These are phyloP conservation scores for Cyclargus thomasi DNA, from an alignment of 1,140 invertebrate species.

Conservation along the genomic window DNA sequence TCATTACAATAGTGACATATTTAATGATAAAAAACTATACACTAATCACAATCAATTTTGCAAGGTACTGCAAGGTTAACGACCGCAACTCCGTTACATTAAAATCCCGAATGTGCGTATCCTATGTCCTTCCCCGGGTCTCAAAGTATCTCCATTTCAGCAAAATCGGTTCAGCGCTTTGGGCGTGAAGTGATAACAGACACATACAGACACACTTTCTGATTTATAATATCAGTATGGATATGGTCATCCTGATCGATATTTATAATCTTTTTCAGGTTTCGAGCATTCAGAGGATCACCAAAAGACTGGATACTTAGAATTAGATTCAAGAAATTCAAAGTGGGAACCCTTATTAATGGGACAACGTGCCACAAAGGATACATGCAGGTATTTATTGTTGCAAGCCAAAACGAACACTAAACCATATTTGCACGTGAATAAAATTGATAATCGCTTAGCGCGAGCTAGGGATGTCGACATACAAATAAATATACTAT, in stretches of 20 bases:
- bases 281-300: conserved; percentile 87
- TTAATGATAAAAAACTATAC: too few species aligned
- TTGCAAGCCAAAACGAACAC: conserved; percentile 26
- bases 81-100: too few species aligned
- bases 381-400: conserved; percentile 84
- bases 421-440: neutral
- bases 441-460: neutral
- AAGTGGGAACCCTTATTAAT: conserved; percentile 90
- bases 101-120: too few species aligned
- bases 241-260: neutral
- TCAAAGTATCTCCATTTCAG: too few species aligned
- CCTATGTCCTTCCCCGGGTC: too few species aligned
- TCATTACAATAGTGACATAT: too few species aligned
- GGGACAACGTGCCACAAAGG: conserved; percentile 90
- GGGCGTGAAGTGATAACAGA: too few species aligned
- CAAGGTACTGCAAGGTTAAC: too few species aligned
- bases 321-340: conserved; percentile 93
- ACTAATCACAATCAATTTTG: too few species aligned
- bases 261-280: conserved; percentile 70
- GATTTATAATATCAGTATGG: too few species aligned
- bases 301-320: conserved; percentile 92
- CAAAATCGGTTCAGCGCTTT: too few species aligned
- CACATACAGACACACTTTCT: too few species aligned
- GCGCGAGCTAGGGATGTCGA: neutral
- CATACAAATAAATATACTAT: neutral